Conservation (phyloP, 2,113 vertebrate species). For the Mesoclemmys tuberculata region DNA sequence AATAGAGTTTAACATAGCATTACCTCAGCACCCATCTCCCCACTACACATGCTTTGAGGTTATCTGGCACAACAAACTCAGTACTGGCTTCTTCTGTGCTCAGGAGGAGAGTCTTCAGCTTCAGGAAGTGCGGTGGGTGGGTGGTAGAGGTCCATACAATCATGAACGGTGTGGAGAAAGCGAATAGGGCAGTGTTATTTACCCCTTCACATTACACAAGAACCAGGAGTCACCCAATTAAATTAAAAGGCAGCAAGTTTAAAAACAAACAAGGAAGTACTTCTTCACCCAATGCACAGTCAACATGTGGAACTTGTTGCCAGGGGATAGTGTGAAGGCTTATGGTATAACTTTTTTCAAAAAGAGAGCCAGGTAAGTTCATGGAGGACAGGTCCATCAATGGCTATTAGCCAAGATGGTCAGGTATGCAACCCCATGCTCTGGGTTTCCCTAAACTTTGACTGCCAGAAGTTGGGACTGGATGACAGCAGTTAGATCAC, state of each 20-base stretch:
- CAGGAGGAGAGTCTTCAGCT: not conserved
- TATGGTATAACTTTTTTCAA: not conserved
- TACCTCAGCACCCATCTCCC: not conserved
- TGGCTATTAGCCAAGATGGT: not conserved
- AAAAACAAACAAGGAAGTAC: not conserved
- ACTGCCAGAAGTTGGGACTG: not conserved
- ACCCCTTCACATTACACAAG: not conserved
- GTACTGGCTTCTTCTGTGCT: not conserved
- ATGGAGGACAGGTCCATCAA: not conserved
- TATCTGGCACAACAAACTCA: not conserved
- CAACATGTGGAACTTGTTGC: not conserved
- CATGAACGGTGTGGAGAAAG: not conserved
- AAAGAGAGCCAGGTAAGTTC: not conserved
- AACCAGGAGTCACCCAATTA: not conserved
- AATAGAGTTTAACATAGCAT: not conserved
- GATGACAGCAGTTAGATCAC: not conserved
- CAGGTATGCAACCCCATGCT: not conserved
- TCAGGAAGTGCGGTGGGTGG: no score
- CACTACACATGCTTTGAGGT: not conserved
- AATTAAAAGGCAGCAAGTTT: not conserved
- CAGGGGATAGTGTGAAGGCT: not conserved
- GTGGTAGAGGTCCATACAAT: not conserved
- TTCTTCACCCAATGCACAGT: not conserved
- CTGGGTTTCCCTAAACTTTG: not conserved
- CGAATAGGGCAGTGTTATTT: not conserved